Conservation (phyloP, 2,113 vertebrate genomes). For the Calyptommatus sinebrachiatus region DNA sequence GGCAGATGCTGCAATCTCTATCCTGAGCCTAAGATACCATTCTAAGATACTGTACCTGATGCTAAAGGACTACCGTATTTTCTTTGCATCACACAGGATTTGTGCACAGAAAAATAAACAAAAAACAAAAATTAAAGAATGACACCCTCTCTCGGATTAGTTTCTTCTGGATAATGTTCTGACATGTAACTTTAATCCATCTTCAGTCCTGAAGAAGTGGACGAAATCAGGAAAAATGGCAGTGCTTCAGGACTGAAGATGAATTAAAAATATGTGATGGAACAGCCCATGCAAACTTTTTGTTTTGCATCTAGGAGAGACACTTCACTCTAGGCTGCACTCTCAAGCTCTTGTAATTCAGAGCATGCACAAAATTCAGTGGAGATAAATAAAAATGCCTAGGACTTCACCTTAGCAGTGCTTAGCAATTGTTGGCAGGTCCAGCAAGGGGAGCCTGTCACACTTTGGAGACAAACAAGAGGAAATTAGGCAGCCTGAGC, state of each 20-base stretch:
- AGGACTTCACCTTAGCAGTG: background rate
- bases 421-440: background rate
- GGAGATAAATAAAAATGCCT: background rate
- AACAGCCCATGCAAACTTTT: background rate
- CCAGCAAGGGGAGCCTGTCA: background rate
- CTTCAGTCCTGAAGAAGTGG: too few species aligned
- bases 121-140: background rate
- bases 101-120: background rate
- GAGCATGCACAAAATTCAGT: background rate
- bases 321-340: background rate
- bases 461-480: background rate
- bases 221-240: too few species aligned
- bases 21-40: too few species aligned
- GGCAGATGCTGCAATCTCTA: too few species aligned
- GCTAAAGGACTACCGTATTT: background rate
- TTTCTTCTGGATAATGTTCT: background rate
- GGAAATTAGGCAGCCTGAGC: background rate
- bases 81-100: background rate
- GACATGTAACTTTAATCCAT: too few species aligned
- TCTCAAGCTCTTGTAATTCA: background rate
- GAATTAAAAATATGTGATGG: too few species aligned
- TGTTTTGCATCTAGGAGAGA: background rate
- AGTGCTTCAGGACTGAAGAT: too few species aligned
- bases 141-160: too few species aligned
- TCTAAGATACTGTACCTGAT: too few species aligned